Percentiles rank a stretch among this genome's conserved stretches.
These are phyloP conservation scores for Diabrotica undecimpunctata DNA, from an alignment of 1,140 invertebrate species.

Conservation along the genomic window DNA sequence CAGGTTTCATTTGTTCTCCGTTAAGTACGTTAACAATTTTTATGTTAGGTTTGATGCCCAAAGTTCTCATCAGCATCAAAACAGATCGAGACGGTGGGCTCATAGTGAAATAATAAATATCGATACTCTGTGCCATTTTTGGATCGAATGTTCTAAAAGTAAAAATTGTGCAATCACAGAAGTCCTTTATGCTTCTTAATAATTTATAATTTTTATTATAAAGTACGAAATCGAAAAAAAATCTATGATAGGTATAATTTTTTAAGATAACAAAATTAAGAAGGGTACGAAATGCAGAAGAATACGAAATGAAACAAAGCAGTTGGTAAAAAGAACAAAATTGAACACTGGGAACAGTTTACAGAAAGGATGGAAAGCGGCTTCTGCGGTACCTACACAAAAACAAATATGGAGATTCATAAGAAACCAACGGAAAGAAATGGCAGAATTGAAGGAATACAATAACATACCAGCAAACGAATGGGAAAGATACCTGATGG, in stretches of 20 bases:
- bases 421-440: too few relatives aligned
- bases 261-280: too few relatives aligned
- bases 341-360: too few relatives aligned
- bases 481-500: too few relatives aligned
- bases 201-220: neutral
- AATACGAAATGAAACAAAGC: too few relatives aligned
- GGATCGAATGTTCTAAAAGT: constrained; percentile 29
- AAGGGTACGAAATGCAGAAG: too few relatives aligned
- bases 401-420: too few relatives aligned
- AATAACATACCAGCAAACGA: too few relatives aligned
- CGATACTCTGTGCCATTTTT: constrained; percentile 37
- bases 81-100: constrained; percentile 53
- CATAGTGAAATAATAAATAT: constrained; percentile 51
- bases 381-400: too few relatives aligned
- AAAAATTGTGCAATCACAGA: neutral
- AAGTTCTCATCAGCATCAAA: constrained; percentile 48
- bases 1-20: constrained; percentile 50
- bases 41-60: constrained; percentile 51
- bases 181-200: neutral
- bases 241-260: neutral
- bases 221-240: neutral
- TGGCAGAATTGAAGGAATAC: too few relatives aligned
- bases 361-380: too few relatives aligned
- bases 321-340: too few relatives aligned
- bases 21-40: constrained; percentile 47